Conservation (phyloP, 2,888 invertebrate species). For the Osmoderma eremita region DNA sequence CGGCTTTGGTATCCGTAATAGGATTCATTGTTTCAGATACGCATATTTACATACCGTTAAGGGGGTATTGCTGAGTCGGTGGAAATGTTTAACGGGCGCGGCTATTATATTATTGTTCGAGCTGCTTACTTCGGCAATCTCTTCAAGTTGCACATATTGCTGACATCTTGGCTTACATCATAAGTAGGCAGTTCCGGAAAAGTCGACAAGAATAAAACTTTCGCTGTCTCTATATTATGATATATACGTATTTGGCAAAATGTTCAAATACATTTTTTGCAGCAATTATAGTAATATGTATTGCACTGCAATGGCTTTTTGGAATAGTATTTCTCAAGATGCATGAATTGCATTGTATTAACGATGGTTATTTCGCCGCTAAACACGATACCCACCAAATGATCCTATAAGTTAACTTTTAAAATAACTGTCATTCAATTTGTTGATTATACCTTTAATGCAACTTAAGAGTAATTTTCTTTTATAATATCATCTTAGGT, state of each 20-base stretch:
- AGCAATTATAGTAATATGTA: no score
- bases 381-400: not conserved
- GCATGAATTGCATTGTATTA: not conserved
- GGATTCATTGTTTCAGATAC: constrained; percentile 46
- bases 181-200: not conserved
- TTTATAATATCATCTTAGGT: no score
- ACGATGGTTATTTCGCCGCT: not conserved
- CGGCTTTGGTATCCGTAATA: constrained; percentile 44
- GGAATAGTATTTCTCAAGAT: no score
- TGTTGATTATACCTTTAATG: no score
- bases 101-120: constrained; percentile 32
- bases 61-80: constrained; percentile 38
- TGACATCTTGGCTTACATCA: constrained; percentile 37
- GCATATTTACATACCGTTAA: constrained; percentile 47
- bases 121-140: constrained; percentile 30
- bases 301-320: no score
- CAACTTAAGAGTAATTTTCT: no score
- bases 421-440: no score
- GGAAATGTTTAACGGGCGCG: constrained; percentile 30
- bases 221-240: not conserved
- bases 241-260: not conserved
- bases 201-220: not conserved
- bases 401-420: no score
- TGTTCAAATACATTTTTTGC: not conserved
- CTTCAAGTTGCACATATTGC: constrained; percentile 33